Conservation (phyloP, 2,888 invertebrate species). For the Spialia ferax region DNA sequence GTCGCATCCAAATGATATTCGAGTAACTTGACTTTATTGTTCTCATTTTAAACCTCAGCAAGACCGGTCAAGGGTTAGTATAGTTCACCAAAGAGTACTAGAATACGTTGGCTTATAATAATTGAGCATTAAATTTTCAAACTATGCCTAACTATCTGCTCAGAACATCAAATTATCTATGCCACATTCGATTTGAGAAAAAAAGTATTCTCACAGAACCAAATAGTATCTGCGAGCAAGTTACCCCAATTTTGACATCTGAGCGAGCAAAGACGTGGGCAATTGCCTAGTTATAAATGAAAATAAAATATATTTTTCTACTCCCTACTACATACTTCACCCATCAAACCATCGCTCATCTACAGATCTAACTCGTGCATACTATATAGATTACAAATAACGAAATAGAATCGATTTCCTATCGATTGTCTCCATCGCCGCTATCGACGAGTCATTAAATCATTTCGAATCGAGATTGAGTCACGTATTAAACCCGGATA, state of each 20-base stretch:
- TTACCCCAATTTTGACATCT: too few relatives aligned
- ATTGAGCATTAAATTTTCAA: too few relatives aligned
- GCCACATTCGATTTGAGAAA: too few relatives aligned
- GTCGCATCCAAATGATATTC: conserved; percentile 30
- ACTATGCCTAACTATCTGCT: too few relatives aligned
- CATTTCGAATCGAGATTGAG: conserved; percentile 69
- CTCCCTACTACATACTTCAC: not conserved
- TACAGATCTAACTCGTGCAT: conserved; percentile 17
- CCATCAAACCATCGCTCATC: not conserved
- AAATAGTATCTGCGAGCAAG: too few relatives aligned
- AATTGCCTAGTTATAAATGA: too few relatives aligned
- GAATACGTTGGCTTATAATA: too few relatives aligned
- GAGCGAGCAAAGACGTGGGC: too few relatives aligned
- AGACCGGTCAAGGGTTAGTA: not conserved
- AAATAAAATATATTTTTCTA: too few relatives aligned
- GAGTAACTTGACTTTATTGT: not conserved
- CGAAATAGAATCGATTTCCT: conserved; percentile 43
- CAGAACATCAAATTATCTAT: too few relatives aligned
- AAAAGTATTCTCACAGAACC: too few relatives aligned
- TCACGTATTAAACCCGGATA: conserved; percentile 78
- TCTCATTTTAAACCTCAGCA: not conserved
- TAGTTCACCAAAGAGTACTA: too few relatives aligned
- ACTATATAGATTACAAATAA: conserved; percentile 26
- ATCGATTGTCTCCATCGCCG: conserved; percentile 57
- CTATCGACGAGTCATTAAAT: conserved; percentile 64